Evolutionary conservation across 2,888 invertebrate genomes (phyloP), one percentile per base, ranked within the genome.

Genomic region (Candidula unifasciata): DNA sequence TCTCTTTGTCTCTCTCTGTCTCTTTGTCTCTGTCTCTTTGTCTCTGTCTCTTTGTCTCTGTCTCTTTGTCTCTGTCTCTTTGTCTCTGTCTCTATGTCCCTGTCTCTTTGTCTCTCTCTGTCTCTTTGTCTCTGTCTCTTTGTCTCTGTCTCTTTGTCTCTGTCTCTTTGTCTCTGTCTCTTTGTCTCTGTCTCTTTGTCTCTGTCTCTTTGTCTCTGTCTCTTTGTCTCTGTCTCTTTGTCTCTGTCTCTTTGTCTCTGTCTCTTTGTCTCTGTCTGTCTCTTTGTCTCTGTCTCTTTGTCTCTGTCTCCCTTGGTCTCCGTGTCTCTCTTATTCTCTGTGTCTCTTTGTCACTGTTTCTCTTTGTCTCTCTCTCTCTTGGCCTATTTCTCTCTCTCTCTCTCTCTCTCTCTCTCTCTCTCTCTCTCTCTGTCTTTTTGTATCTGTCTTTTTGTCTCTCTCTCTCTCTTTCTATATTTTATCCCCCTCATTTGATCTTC

Each of bases 71-170:
- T 13, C 21, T 66, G n/a, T n/a, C n/a, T n/a, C n/a, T n/a, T n/a
- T n/a, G n/a, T n/a, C n/a, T n/a, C n/a, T n/a, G n/a, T n/a, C n/a
- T n/a, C n/a, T n/a, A n/a, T n/a, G n/a, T n/a, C n/a, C 24, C 74
- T 68, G 69, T 64, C 60, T 69, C 69, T 78, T 71, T 35, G 18
- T 77, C 30, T 68, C 35, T 57, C 54, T 33, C 57, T 78, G 60
- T 68, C 71, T 78, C 35, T 78, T 0, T 77, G 30, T 44, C 24
- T 77, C 76, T 76, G 27, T 66, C 24, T 66, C 27, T 44, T 77
- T 13, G 44, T 18, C 66, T 13, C 3, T 44, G 8, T 44, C 27
- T 66, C 37, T 66, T 13, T 66, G 77, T 24, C 80, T n/a, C 66
- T 27, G 60, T 71, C 35, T 35, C 5, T 71, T n/a, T 44, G 3